Evolutionary conservation across 53 echinoderm and acorn worm genomes (phyloP).

Genomic region (Stichopus horrens): DNA sequence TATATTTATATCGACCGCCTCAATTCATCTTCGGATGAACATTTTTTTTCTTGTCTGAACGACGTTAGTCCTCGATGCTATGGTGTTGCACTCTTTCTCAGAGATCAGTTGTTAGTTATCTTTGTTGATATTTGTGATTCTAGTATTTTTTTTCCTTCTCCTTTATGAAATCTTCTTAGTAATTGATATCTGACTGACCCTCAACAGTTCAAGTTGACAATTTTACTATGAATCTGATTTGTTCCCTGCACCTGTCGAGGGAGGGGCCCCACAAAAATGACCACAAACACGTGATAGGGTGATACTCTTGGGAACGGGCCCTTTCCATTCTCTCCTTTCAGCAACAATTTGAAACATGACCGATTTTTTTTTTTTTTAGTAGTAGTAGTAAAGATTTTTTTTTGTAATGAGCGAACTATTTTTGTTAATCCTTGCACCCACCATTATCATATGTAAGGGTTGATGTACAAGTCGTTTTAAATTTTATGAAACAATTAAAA

Average conservation of each 20-base stretch:
- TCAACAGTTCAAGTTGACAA: neutral
- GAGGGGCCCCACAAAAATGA: neutral
- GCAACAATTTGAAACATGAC: neutral
- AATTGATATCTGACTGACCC: neutral
- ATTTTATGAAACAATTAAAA: constrained; percentile 3
- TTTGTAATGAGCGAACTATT: too few species aligned
- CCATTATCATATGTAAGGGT: neutral
- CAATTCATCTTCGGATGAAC: too few species aligned
- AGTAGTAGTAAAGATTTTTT: too few species aligned
- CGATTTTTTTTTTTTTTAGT: neutral
- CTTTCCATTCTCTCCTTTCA: neutral
- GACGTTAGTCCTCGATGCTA: too few species aligned
- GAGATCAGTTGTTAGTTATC: too few species aligned
- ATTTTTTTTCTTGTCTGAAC: too few species aligned
- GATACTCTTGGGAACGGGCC: neutral
- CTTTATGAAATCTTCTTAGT: too few species aligned
- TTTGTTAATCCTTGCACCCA: neutral
- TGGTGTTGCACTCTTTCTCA: too few species aligned
- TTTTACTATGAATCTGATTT: neutral
- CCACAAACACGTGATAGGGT: neutral
- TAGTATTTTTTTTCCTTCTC: too few species aligned
- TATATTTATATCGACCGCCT: too few species aligned
- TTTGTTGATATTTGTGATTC: too few species aligned
- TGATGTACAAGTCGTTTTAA: neutral
- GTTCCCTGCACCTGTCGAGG: neutral